Base-by-base conservation (phyloP, 2,888 invertebrate species). In the Chromoteleia sp. region DNA sequence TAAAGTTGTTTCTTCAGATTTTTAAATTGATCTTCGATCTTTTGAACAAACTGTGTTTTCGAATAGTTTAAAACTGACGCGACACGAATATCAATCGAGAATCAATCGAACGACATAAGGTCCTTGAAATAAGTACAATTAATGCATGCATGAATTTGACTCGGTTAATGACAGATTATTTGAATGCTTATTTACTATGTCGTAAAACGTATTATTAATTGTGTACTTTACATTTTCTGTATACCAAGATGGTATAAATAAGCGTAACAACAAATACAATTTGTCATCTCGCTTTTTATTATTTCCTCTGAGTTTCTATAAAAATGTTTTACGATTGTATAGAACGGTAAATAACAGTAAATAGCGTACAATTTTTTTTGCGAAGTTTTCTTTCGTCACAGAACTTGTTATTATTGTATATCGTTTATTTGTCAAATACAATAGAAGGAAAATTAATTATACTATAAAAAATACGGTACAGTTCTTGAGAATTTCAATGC, bases 321-420 rank as follows among this genome's bases (percentile, higher is more conserved):
- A 50, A 50, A 50, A 50, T 50, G 48, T 19, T 52, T 30, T 52
- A 52, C 30, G 52, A 52, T 14, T 52, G 12, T 8, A 10, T 14
- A 14, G 29, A 15, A 30, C 7, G 14, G 15, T 52, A 52, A 52
- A 52, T 52, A 52, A 15, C 48, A 25, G 7, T 50, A 50, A 50
- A 50, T 50, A 50, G 25, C 48, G 1, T 12, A 12, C 48, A 12
- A 50, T 50, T 25, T 12, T 25, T 50, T 50, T 21, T n/a, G n/a
- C 29, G 50, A 29, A 29, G 29, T 25, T 4, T 50, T 29, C 50
- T 12, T 50, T 52, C 30, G 15, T 52, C 15, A 4, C 14, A 52
- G 15, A 30, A 52, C 29, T 30, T 52, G 30, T 30, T 52, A 30
- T 52, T 14, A 30, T 15, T 52, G 15, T 1, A 10, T 39, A 39